Conservation (phyloP, 2,113 vertebrate species). For the Ornithorhynchus anatinus region DNA sequence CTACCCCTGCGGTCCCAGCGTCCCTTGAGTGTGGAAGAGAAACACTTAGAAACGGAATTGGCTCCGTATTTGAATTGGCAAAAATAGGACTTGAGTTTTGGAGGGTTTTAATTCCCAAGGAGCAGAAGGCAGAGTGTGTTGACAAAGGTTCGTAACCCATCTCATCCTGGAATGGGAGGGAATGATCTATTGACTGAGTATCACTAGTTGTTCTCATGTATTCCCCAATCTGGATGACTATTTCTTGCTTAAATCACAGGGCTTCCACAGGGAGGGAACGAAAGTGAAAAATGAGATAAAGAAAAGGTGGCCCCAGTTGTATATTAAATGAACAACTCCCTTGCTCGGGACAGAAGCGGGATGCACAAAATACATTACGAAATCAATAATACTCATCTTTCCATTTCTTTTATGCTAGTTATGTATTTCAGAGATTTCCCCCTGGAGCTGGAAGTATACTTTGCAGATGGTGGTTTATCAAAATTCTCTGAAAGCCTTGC, state of each 20-base stretch:
- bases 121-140: no score
- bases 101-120: no score
- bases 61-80: no score
- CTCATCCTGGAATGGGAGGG: no score
- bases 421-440: neutral
- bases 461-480: neutral
- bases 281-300: slow-evolving; percentile 14
- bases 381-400: neutral
- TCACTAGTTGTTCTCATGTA: no score
- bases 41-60: no score
- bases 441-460: neutral
- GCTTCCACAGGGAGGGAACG: neutral
- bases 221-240: no score
- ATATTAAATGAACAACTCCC: neutral
- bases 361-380: neutral
- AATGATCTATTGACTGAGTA: no score
- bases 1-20: no score
- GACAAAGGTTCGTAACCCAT: no score
- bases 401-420: neutral
- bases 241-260: neutral
- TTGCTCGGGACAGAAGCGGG: neutral
- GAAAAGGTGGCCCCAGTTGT: neutral
- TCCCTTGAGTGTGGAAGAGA: no score
- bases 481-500: neutral
- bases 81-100: no score